Evolutionary conservation across 2,797 vertebrate species (phyloP).

Genomic region (Crax fasciolata): DNA sequence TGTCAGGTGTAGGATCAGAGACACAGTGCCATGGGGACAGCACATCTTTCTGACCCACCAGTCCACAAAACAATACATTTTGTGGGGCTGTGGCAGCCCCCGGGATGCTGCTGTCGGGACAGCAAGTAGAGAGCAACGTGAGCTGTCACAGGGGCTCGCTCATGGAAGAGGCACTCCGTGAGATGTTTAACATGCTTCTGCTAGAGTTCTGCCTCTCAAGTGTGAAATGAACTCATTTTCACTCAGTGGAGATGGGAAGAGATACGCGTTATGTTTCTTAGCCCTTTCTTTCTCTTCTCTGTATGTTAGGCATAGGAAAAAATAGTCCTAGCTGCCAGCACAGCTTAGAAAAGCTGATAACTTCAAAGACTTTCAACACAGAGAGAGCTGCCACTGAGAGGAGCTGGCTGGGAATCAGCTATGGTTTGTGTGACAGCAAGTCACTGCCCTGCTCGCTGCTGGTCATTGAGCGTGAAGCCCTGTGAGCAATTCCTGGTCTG

Average conservation of each 20-base stretch:
- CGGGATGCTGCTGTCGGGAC: background rate
- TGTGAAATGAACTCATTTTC: background rate
- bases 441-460: slow-evolving; percentile 29
- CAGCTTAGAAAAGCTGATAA: slow-evolving; percentile 30
- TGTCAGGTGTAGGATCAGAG: background rate
- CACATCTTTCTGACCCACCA: background rate
- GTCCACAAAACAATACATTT: background rate
- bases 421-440: slow-evolving; percentile 2
- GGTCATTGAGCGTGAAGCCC: slow-evolving; percentile 35
- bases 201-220: background rate
- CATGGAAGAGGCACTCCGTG: background rate
- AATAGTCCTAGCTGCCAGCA: background rate
- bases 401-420: slow-evolving; percentile 53
- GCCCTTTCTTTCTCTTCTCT: background rate
- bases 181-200: background rate
- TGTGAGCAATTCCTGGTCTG: slow-evolving; percentile 14
- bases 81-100: background rate
- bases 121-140: background rate
- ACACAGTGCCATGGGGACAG: background rate
- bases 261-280: background rate
- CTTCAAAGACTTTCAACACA: slow-evolving; percentile 5
- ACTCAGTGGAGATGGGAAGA: background rate
- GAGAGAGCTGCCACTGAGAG: slow-evolving; percentile 7
- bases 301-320: background rate
- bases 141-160: background rate